Percentiles rank a stretch among this genome's conserved stretches.
These are phyloP conservation scores for Drosophila pandora DNA, from an alignment of 1,140 invertebrate genomes.

Conservation along the genomic window DNA sequence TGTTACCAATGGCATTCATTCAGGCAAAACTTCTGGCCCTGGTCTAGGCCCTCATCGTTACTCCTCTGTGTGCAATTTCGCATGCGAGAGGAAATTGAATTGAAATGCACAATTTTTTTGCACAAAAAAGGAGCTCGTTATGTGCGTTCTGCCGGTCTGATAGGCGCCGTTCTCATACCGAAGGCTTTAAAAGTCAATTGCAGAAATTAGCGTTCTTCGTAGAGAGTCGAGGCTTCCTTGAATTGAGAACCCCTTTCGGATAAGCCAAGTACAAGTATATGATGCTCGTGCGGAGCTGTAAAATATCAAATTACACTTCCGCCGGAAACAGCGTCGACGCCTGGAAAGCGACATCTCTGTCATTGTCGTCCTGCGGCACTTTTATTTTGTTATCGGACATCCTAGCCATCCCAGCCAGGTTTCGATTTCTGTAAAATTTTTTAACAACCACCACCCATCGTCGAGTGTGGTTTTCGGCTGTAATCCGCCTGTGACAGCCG, in stretches of 20 bases:
- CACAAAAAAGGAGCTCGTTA: slow-evolving; percentile 80
- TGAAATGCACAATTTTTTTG: slow-evolving; percentile 69
- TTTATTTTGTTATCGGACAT: slow-evolving; percentile 76
- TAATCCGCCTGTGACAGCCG: slow-evolving; percentile 64
- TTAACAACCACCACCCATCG: slow-evolving; percentile 1
- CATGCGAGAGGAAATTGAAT: slow-evolving; percentile 75
- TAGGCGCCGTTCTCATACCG: slow-evolving; percentile 35
- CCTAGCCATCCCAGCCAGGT: slow-evolving; percentile 41
- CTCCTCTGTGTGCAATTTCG: slow-evolving; percentile 47
- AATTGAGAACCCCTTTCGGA: slow-evolving; percentile 47
- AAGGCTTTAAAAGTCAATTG: slow-evolving; percentile 69
- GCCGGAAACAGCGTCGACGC: slow-evolving; percentile 73
- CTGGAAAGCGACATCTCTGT: slow-evolving; percentile 48
- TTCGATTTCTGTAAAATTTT: slow-evolving; percentile 69
- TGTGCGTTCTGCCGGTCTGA: slow-evolving; percentile 49
- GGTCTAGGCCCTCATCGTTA: slow-evolving; percentile 21
- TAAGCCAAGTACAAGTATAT: slow-evolving; percentile 8
- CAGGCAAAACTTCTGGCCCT: slow-evolving; percentile 18
- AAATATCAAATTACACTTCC: slow-evolving; percentile 83
- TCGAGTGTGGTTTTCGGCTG: slow-evolving; percentile 36
- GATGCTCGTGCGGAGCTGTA: slow-evolving; percentile 60
- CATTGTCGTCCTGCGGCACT: slow-evolving; percentile 65
- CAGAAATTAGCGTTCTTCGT: slow-evolving; percentile 62
- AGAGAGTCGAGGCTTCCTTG: slow-evolving; percentile 1
- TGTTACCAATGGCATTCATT: slow-evolving; percentile 53